Evolutionary conservation across 2,888 invertebrate genomes (phyloP).

Genomic region (Caenorhabditis japonica): DNA sequence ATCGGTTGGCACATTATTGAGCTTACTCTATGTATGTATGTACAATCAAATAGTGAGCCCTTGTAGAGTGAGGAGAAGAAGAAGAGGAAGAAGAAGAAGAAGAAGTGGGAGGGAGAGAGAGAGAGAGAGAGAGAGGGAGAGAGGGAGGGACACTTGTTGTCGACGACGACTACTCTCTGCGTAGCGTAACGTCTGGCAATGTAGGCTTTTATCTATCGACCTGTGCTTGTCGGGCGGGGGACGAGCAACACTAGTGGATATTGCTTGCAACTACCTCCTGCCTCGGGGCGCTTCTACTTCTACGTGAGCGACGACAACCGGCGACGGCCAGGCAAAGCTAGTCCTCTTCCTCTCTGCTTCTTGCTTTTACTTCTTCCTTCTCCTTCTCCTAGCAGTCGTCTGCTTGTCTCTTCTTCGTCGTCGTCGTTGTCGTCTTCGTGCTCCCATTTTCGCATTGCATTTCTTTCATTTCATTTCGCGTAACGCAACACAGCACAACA

Average conservation of each 20-base stretch:
- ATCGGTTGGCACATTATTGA: no score
- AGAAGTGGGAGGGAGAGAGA: conserved; percentile 4
- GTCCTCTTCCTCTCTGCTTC: conserved; percentile 21
- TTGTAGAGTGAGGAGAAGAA: no score
- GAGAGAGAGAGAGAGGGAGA: conserved; percentile 11
- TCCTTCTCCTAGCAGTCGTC: conserved; percentile 32
- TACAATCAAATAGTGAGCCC: conserved; percentile 53
- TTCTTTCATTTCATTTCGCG: no score
- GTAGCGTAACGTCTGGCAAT: conserved; percentile 26
- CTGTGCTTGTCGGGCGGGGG: conserved; percentile 46
- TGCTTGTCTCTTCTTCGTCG: conserved; percentile 38
- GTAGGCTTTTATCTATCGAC: conserved; percentile 52
- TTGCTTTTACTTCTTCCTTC: conserved; percentile 1
- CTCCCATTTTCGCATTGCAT: conserved; percentile 39
- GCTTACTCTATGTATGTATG: no score
- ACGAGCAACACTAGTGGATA: conserved; percentile 50
- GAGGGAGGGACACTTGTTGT: conserved; percentile 37
- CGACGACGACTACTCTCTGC: conserved; percentile 42
- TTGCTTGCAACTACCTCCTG: conserved; percentile 49
- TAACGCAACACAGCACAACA: no score
- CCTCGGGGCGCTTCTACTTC: conserved; percentile 48
- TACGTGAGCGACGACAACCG: conserved; percentile 24
- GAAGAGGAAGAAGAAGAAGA: conserved; percentile 12
- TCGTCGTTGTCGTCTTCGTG: conserved; percentile 26
- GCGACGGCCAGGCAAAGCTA: conserved; percentile 30